Evolutionary conservation across 2,113 vertebrate genomes (phyloP).

Genomic region (Mobula birostris): DNA sequence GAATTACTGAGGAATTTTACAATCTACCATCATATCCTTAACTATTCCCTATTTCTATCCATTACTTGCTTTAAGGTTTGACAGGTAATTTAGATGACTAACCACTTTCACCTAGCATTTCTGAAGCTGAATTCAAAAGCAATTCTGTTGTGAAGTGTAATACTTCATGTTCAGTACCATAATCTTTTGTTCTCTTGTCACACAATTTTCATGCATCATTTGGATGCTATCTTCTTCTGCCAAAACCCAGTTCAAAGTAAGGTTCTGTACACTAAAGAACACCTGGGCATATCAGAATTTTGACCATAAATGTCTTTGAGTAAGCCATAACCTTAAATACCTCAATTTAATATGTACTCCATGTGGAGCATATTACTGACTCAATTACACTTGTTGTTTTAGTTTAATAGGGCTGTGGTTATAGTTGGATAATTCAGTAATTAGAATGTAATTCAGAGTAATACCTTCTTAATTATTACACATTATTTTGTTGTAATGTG

Average conservation of each 20-base stretch:
- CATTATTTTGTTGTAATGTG: slow-evolving; percentile 27
- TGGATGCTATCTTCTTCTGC: not conserved
- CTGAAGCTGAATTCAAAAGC: not conserved
- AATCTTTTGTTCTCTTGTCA: not conserved
- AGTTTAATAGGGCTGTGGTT: slow-evolving; percentile 15
- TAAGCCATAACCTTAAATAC: not conserved
- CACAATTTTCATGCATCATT: not conserved
- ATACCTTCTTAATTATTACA: slow-evolving; percentile 30
- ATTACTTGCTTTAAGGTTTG: not conserved
- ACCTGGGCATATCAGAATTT: not conserved
- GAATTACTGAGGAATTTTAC: not conserved
- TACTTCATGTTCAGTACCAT: not conserved
- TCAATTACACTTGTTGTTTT: slow-evolving; percentile 33
- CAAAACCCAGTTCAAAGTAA: not conserved
- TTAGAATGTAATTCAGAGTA: slow-evolving; percentile 17
- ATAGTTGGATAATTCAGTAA: slow-evolving; percentile 29
- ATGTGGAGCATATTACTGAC: not conserved
- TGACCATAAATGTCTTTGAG: not conserved
- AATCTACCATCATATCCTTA: not conserved
- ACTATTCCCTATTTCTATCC: not conserved
- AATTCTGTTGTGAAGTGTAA: not conserved
- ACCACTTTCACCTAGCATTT: not conserved
- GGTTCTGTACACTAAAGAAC: not conserved
- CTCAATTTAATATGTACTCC: slow-evolving; percentile 6
- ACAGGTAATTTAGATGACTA: not conserved